Evolutionary conservation across 2,113 vertebrate species (phyloP).

Genomic region (Leucopsar rothschildi): DNA sequence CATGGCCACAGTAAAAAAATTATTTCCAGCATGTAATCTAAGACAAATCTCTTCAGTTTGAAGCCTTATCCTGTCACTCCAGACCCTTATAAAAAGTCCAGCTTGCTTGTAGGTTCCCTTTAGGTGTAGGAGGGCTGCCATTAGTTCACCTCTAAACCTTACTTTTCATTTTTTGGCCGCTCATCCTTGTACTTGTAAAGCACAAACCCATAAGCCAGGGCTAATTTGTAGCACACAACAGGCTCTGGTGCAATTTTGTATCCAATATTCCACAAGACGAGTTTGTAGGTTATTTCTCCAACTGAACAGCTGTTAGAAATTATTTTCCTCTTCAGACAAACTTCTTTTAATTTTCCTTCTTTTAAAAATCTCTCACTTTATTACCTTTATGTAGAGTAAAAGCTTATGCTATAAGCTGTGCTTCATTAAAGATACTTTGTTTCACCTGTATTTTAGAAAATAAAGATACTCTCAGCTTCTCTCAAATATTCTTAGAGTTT

Average conservation of each 20-base stretch:
- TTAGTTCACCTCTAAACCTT: background rate
- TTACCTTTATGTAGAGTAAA: background rate
- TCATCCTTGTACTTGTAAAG: background rate
- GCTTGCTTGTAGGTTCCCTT: background rate
- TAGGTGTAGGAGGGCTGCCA: too few species aligned
- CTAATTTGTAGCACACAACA: background rate
- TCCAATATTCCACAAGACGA: background rate
- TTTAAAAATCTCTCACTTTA: background rate
- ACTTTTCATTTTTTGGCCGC: background rate
- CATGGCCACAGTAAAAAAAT: background rate
- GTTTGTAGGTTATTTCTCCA: background rate
- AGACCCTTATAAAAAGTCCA: background rate
- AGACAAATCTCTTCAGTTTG: background rate
- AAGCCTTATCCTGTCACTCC: background rate
- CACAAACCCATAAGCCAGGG: background rate
- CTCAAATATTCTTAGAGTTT: background rate
- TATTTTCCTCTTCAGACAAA: background rate
- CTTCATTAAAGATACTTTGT: background rate
- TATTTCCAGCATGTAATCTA: background rate
- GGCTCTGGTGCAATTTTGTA: background rate
- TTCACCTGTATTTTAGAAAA: background rate
- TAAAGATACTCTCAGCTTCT: background rate
- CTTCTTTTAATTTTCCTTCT: background rate
- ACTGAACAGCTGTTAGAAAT: background rate
- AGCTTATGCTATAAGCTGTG: background rate